Evolutionary conservation across 2,113 vertebrate species (phyloP), one percentile per base, ranked within the genome.

Genomic region (Chaenogobius annularis): DNA sequence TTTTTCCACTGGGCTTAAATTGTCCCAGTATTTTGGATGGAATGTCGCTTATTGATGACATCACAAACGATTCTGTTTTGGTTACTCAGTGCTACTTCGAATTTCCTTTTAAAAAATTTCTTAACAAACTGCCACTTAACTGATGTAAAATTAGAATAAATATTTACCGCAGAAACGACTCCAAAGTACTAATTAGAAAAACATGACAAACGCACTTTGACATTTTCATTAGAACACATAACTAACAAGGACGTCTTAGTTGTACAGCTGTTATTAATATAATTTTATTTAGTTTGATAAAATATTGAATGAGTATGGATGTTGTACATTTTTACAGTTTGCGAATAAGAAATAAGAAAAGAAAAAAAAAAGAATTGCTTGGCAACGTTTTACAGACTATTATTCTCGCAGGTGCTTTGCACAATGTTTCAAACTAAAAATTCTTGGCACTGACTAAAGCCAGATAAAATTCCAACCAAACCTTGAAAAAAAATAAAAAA

Each of bases 361-460:
- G 11, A 50, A 55, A 54, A n/a, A 55, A 31, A 7, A 59, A 15
- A 17, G 17, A 35, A 35, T 35, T 35, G 35, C 23, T 59, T 59
- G 56, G 56, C 56, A 59, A 40, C 17, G 10, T 1, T 10, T 62
- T 37, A 19, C 31, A 19, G 61, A 20, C 17, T 3, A 63, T 40
- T 63, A 40, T 63, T 11, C 19, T 5, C 35, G 10, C n/a, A 10
- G 15, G 31, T 10, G 14, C 10, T 63, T 63, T 37, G 15, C 59
- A 40, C 17, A 43, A 62, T 10, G 66, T 26, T 56, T 17, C 19
- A 50, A 65, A 19, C 50, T 62, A 23, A 7, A 72, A 77, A 75
- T 44, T 77, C 48, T 72, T 82, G 83, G 84, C 79, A 78, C 74
- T 5, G 1, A 58, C 80, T 1, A 74, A 80, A 56, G 66, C 64